phyloP scores from a whole-genome alignment of 1,140 invertebrate genomes.

The Condylostylus longicornis region DNA sequence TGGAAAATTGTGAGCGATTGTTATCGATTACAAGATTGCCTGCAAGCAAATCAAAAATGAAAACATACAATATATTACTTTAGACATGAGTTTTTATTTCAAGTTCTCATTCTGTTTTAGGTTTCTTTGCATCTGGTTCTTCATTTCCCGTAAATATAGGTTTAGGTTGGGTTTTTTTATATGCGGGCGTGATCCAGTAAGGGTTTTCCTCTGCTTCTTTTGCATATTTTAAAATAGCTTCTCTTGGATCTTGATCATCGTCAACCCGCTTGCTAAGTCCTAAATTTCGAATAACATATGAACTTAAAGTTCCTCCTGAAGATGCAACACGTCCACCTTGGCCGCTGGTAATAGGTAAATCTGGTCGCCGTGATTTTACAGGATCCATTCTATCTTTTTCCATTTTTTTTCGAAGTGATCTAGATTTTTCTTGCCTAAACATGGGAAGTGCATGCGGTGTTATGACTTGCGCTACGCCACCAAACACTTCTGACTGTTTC shows the following conservation, averaged over 20 bases:
- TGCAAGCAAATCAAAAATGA: no score
- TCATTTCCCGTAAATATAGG: conserved; percentile 45
- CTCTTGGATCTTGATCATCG: conserved; percentile 91
- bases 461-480: conserved; percentile 86
- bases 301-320: conserved; percentile 90
- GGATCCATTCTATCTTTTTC: conserved; percentile 87
- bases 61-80: no score
- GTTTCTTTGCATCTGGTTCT: conserved; percentile 12
- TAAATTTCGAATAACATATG: conserved; percentile 91
- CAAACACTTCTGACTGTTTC: conserved; percentile 69
- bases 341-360: conserved; percentile 81
- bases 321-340: conserved; percentile 86
- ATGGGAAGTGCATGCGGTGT: conserved; percentile 92
- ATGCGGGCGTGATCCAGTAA: conserved; percentile 88
- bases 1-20: conserved; percentile 81
- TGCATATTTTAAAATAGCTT: conserved; percentile 92
- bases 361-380: conserved; percentile 81
- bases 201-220: conserved; percentile 95
- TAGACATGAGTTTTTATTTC: no score
- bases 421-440: conserved; percentile 82
- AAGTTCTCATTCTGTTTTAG: conserved; percentile 8
- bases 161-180: conserved; percentile 68
- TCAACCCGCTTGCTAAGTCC: conserved; percentile 86
- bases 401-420: conserved; percentile 78
- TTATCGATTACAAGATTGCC: conserved; percentile 61